A percentile compares a stretch with the other conserved stretches of the same genome.
These are phyloP conservation scores for Gymnoscopelus microlampas DNA, from an alignment of 2,797 vertebrate species.

Conservation along the genomic window DNA sequence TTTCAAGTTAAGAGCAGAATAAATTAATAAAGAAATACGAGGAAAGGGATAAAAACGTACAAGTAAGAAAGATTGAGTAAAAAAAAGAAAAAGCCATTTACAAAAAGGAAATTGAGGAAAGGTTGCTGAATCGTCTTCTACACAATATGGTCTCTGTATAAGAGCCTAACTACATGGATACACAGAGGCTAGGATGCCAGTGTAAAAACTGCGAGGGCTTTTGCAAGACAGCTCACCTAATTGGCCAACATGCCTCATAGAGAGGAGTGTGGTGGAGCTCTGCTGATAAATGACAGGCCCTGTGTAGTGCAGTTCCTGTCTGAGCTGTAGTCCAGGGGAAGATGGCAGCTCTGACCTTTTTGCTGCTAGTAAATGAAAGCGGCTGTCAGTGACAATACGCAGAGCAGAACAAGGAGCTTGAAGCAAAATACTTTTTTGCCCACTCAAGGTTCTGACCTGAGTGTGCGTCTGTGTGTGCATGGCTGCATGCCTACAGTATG, in stretches of 20 bases:
- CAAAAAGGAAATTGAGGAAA: no score
- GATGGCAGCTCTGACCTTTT: constrained; percentile 63
- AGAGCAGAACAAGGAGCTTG: constrained; percentile 31
- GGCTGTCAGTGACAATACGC: constrained; percentile 43
- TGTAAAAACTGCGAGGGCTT: constrained; percentile 23
- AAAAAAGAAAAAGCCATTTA: no score
- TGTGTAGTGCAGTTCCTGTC: constrained; percentile 2
- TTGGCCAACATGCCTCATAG: constrained; percentile 22
- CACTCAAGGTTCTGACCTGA: constrained; percentile 29
- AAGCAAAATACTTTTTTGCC: constrained; percentile 23
- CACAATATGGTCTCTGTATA: no score
- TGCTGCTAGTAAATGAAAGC: constrained; percentile 53
- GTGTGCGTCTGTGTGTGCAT: constrained; percentile 2
- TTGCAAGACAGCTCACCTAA: constrained; percentile 28
- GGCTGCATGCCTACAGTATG: constrained; percentile 9
- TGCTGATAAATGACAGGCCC: constrained; percentile 32
- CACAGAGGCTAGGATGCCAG: constrained; percentile 26
- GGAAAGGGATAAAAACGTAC: no score
- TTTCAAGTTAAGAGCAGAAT: no score
- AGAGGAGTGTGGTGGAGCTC: constrained; percentile 19
- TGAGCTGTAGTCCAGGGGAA: constrained; percentile 36
- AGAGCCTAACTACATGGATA: constrained; percentile 19
- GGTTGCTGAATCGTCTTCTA: no score
- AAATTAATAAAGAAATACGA: no score
- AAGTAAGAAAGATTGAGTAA: no score